Base-by-base conservation (phyloP, 1,140 invertebrate genomes). In the Sinella curviseta region DNA sequence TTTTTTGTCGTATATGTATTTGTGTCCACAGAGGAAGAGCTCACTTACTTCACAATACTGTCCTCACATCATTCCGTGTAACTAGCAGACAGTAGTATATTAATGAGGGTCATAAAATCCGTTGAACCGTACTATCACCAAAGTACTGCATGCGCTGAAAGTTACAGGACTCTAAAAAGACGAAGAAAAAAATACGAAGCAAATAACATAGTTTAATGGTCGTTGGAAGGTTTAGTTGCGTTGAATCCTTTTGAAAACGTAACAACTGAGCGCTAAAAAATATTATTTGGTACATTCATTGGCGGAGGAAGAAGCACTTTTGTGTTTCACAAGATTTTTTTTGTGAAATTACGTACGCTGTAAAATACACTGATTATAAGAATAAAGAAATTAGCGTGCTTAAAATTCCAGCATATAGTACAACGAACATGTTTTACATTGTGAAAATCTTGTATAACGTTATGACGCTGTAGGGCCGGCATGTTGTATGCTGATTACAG, bases 71-170 rank as follows among this genome's bases (percentile, higher is more conserved):
- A 33, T 70, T 24, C 28, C 65, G 31, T 33, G 26, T 70, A 17
- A 12, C 65, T 31, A 33, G 12, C 12, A 70, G 65, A 8, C 3
- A 31, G 65, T n/a, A 30, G 65, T 70, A 70, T 70, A 70, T 70
- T 70, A 70, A 70, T 70, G 65, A 33, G 65, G 65, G 65, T 33
- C 65, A 33, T 70, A 70, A 70, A 70, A 70, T 70, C 8, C 65
- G 31, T 70, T 70, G 65, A 70, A 70, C 65, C 65, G 30, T 70
- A 33, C 65, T 70, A 70, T 70, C 65, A 17, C 26, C 26, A 33
- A 70, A 12, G 28, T 33, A 33, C 57, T 65, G 26, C 57, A 65
- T 65, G 57, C 57, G 57, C 65, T n/a, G 31, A 24, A 14, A n/a
- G 12, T 4, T 14, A 8, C 24, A 17, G 24, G 14, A 26, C 57